Conservation (phyloP, 2,113 vertebrate genomes). For the Chaetops frenatus region DNA sequence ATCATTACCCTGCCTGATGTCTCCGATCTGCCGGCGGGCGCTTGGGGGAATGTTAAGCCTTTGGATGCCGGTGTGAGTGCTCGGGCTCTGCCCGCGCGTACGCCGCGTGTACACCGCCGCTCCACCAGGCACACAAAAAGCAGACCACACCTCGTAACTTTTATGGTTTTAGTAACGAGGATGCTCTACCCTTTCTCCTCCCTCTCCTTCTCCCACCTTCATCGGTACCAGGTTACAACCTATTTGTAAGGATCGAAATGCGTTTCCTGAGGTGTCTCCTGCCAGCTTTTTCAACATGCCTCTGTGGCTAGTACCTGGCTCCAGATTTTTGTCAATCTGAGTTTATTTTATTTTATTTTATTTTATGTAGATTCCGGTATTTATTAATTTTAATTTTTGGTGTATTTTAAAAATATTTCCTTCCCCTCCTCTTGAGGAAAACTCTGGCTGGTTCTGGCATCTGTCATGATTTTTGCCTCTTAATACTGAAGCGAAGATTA, state of each 20-base stretch:
- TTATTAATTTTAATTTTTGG: background rate
- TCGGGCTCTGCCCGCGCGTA: background rate
- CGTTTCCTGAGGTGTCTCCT: background rate
- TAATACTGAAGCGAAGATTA: background rate
- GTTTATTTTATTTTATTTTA: background rate
- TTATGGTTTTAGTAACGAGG: rapidly evolving
- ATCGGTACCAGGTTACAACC: background rate
- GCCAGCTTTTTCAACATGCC: background rate
- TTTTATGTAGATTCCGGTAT: background rate
- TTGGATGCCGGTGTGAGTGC: rapidly evolving
- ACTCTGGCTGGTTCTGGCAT: background rate
- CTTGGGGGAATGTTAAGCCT: background rate
- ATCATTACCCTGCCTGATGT: background rate
- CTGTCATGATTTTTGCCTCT: background rate
- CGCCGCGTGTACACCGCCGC: background rate
- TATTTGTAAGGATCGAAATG: background rate
- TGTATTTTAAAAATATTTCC: background rate
- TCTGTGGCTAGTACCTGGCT: background rate
- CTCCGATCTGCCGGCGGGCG: background rate
- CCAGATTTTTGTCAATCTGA: background rate
- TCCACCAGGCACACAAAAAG: background rate
- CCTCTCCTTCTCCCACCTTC: rapidly evolving
- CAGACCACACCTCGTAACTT: background rate
- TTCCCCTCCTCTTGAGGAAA: background rate
- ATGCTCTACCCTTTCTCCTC: too few relatives aligned